Conservation (phyloP, 1,140 invertebrate genomes). For the Hyles euphorbiae region DNA sequence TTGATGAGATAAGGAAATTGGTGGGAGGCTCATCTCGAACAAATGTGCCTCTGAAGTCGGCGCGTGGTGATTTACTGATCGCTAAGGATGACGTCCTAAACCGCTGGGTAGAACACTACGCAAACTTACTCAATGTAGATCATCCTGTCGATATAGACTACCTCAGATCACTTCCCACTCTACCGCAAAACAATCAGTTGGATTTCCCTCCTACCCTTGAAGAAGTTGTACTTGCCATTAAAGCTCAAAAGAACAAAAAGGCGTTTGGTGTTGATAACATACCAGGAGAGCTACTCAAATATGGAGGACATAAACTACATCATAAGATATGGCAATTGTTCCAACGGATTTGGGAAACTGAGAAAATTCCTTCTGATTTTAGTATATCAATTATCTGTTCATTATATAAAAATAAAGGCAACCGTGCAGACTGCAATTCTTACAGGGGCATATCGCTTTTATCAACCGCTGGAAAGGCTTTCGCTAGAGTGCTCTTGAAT, state of each 20-base stretch:
- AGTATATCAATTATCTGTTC: neutral
- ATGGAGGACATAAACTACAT: neutral
- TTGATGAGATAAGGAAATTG: too few species aligned
- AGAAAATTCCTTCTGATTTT: too few species aligned
- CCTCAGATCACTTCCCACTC: neutral
- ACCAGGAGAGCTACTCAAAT: neutral
- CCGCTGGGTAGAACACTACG: neutral
- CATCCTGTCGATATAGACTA: neutral
- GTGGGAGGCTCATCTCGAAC: too few species aligned
- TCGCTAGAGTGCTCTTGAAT: neutral
- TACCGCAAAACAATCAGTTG: neutral
- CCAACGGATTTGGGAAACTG: neutral
- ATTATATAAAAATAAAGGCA: neutral
- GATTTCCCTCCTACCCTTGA: too few species aligned
- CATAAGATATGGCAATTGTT: neutral
- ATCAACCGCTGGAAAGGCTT: neutral
- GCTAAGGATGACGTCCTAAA: too few species aligned
- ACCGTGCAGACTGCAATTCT: neutral
- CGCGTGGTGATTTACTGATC: too few species aligned
- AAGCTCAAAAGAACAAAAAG: neutral
- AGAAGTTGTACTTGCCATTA: neutral
- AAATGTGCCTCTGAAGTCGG: too few species aligned
- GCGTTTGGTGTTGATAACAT: neutral
- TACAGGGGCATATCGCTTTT: conserved; percentile 3
- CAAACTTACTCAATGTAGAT: neutral